Evolutionary conservation across 2,888 invertebrate genomes (phyloP).

Genomic region (Epinotia demarniana): DNA sequence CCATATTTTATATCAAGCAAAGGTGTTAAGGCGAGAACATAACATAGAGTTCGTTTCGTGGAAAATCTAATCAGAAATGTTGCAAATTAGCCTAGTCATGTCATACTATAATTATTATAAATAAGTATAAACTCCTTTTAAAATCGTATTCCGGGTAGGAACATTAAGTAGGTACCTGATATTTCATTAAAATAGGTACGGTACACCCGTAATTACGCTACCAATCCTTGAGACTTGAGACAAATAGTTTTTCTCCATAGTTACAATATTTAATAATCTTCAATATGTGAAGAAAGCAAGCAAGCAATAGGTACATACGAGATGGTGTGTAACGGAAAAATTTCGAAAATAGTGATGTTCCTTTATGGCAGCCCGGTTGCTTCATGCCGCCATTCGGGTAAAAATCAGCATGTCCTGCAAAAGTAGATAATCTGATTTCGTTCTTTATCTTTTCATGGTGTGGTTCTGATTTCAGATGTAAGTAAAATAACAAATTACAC

Average conservation of each 20-base stretch:
- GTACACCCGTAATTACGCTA: too few relatives aligned
- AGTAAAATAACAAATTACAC: not conserved
- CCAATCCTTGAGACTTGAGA: too few relatives aligned
- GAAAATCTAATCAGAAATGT: too few relatives aligned
- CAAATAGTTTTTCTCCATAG: too few relatives aligned
- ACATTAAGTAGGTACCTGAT: too few relatives aligned
- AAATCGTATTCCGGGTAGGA: too few relatives aligned
- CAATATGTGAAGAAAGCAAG: not conserved
- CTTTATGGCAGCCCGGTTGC: slow-evolving; percentile 86
- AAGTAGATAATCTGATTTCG: not conserved
- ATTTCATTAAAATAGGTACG: too few relatives aligned
- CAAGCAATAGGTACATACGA: slow-evolving; percentile 63
- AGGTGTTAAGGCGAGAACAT: too few relatives aligned
- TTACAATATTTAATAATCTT: not conserved
- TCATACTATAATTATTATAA: too few relatives aligned
- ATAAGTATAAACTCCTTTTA: too few relatives aligned
- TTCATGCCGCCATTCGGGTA: slow-evolving; percentile 88
- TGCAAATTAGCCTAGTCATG: too few relatives aligned
- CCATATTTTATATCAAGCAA: not conserved
- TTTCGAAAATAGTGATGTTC: slow-evolving; percentile 64
- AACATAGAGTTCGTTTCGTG: too few relatives aligned
- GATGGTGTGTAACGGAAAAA: slow-evolving; percentile 63
- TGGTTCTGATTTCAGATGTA: not conserved
- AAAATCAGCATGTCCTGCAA: slow-evolving; percentile 86
- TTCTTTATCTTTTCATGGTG: not conserved